Evolutionary conservation across 2,113 vertebrate genomes (phyloP).

Genomic region (Arvicanthis niloticus): DNA sequence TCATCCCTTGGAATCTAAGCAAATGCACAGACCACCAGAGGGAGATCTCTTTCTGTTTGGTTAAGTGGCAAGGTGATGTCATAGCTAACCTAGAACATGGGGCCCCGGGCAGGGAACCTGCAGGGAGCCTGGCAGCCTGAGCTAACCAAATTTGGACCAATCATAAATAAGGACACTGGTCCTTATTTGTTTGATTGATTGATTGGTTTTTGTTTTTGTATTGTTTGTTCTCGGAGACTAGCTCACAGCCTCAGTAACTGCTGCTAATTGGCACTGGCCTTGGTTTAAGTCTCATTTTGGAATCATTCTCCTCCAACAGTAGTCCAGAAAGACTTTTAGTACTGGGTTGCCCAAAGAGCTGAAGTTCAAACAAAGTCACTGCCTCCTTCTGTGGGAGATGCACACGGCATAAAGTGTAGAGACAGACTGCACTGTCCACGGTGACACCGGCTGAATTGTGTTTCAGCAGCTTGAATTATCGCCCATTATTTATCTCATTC

Average conservation of each 20-base stretch:
- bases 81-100: not conserved
- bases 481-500: slow-evolving; percentile 55
- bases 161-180: fast-evolving
- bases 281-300: not conserved
- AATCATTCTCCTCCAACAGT: not conserved
- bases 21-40: fast-evolving
- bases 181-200: not conserved
- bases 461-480: not conserved
- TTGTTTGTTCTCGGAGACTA: not conserved
- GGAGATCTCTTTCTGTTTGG: not conserved
- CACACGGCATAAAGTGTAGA: fast-evolving
- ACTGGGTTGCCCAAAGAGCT: fast-evolving
- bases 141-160: not conserved
- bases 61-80: fast-evolving
- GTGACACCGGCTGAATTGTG: fast-evolving
- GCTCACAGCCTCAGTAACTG: not conserved
- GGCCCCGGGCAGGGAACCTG: too few relatives aligned
- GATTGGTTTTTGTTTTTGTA: not conserved
- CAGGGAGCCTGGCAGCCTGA: not conserved
- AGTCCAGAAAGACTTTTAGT: too few relatives aligned
- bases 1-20: not conserved
- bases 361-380: fast-evolving
- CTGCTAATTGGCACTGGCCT: fast-evolving
- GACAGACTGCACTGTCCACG: fast-evolving
- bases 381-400: too few relatives aligned